These are phyloP conservation scores for Drosophila macrospina DNA, from an alignment of 2,888 invertebrate genomes.

Conservation along the genomic window DNA sequence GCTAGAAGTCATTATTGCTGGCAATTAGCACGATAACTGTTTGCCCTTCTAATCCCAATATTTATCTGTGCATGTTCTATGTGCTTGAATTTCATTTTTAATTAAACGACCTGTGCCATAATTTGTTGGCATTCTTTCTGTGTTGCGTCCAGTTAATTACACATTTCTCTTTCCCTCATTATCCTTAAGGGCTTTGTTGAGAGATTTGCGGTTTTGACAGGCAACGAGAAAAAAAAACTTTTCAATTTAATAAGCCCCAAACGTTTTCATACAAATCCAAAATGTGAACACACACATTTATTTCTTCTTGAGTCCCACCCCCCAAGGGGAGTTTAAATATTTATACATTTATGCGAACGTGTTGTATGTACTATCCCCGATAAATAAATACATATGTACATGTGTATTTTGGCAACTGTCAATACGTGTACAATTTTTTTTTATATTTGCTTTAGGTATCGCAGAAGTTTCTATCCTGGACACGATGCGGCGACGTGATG, in stretches of 20 bases:
- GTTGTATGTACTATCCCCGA: background rate
- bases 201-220: conserved; percentile 51
- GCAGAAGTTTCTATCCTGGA: background rate
- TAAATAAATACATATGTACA: background rate
- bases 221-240: conserved; percentile 23
- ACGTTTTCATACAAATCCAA: conserved; percentile 3
- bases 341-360: conserved; percentile 22
- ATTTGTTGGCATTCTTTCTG: conserved; percentile 11
- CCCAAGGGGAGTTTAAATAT: conserved; percentile 25
- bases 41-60: background rate
- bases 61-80: background rate
- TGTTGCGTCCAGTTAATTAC: conserved; percentile 27
- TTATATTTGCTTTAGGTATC: conserved; percentile 21
- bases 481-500: background rate
- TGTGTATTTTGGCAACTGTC: conserved; percentile 10
- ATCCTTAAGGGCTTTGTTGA: conserved; percentile 2
- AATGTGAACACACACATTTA: conserved; percentile 5
- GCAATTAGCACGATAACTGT: conserved; percentile 34
- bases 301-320: conserved; percentile 10
- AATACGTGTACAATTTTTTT: conserved; percentile 26
- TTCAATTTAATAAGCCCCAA: conserved; percentile 35
- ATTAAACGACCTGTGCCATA: conserved; percentile 25
- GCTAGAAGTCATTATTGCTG: background rate
- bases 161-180: conserved; percentile 10
- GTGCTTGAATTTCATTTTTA: conserved; percentile 30